Evolutionary conservation across 1,140 invertebrate species (phyloP), one percentile per base, ranked within the genome.

Genomic region (Aleiodes sp.): DNA sequence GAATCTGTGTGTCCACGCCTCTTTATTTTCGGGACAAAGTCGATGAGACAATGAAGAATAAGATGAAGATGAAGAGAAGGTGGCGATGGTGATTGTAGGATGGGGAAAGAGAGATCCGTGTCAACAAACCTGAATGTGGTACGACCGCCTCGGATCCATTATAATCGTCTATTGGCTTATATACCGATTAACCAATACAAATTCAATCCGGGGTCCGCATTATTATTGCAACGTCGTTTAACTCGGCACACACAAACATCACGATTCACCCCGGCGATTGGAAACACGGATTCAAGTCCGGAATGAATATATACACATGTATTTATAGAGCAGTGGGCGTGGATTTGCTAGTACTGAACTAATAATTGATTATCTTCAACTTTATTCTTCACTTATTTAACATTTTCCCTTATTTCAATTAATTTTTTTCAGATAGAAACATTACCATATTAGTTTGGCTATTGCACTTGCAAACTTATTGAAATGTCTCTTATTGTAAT

Each of bases 41-140:
- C n/a, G n/a, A n/a, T n/a, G n/a, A n/a, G n/a, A n/a, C n/a, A n/a
- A n/a, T n/a, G n/a, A n/a, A n/a, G n/a, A n/a, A n/a, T n/a, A n/a
- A n/a, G n/a, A n/a, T n/a, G n/a, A n/a, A n/a, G n/a, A 46, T 21
- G 43, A 16, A 2, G 21, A 26, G 33, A 31, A 19, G 12, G 19
- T 39, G 39, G 56, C 68, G 67, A 26, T 67, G 33, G 43, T 33
- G 43, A 21, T 31, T 3, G 31, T 10, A 29, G 35, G 46, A 64
- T 43, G 39, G 62, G 31, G 43, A 65, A 64, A 69, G 70, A 71
- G 57, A 74, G 73, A 75, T 75, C 74, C 72, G 72, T 75, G 74
- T 75, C 74, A 75, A 75, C 73, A 75, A 75, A 75, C 72, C 69
- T 75, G 74, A 73, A 75, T 75, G 64, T 75, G 68, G 74, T 72